phyloP scores from a whole-genome alignment of 1,140 invertebrate genomes.

The Brachionus koreanus region DNA sequence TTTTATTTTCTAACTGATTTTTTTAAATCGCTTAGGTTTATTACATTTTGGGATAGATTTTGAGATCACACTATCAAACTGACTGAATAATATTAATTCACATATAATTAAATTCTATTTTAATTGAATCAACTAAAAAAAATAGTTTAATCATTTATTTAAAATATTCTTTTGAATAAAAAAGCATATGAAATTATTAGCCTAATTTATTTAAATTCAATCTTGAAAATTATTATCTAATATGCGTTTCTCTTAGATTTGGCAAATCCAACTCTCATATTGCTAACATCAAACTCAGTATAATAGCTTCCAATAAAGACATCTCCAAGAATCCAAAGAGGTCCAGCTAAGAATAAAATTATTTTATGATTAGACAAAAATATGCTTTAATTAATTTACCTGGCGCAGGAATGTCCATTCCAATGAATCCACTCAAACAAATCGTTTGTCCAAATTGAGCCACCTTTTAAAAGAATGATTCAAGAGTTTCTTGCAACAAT shows the following conservation, averaged over 20 bases:
- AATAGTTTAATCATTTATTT: no score
- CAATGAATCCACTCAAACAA: constrained; percentile 92
- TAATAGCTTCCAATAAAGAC: constrained; percentile 94
- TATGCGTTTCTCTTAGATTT: constrained; percentile 48
- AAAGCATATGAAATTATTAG: not conserved
- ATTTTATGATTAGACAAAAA: not conserved
- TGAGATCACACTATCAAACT: no score
- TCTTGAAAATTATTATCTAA: not conserved
- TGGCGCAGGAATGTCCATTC: constrained; percentile 83
- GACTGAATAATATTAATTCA: no score
- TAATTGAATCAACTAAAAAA: no score
- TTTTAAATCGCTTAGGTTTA: no score
- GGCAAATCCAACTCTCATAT: constrained; percentile 89
- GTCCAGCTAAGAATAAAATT: constrained; percentile 48
- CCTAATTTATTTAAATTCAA: not conserved
- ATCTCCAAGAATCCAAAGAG: constrained; percentile 65
- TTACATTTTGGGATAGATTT: no score
- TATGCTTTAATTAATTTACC: not conserved
- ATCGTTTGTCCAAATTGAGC: constrained; percentile 61
- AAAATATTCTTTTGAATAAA: no score
- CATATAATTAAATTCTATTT: no score
- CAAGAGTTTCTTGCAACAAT: not conserved
- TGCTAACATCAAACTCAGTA: constrained; percentile 88
- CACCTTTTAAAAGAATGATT: not conserved
- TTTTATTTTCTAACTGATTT: no score